phyloP scores from a whole-genome alignment of 2,888 invertebrate genomes.

The Cristatella mucedo region DNA sequence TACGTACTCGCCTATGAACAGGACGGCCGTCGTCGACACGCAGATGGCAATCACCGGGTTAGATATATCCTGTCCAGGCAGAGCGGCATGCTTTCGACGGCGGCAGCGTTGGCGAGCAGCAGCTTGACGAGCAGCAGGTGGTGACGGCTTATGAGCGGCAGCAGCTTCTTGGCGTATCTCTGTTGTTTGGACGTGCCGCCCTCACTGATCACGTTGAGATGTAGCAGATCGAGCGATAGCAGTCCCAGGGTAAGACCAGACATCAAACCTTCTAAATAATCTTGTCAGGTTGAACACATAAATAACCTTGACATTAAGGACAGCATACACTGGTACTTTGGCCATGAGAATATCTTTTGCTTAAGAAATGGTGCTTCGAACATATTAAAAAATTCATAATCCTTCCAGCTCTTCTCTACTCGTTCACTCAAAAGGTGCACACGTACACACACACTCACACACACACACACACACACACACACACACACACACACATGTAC shows the following conservation, averaged over 20 bases:
- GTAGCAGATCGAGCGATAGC: constrained; percentile 30
- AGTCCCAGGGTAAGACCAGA: constrained; percentile 37
- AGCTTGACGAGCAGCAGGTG: constrained; percentile 36
- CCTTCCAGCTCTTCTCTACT: too few species aligned
- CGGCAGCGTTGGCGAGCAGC: constrained; percentile 32
- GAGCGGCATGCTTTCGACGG: constrained; percentile 37
- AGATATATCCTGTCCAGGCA: constrained; percentile 32
- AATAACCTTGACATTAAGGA: too few species aligned
- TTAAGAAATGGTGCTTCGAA: too few species aligned
- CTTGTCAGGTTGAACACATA: too few species aligned
- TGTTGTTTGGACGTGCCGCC: constrained; percentile 25
- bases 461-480: too few species aligned
- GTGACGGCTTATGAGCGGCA: constrained; percentile 30
- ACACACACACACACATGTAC: too few species aligned
- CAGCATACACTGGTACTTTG: too few species aligned
- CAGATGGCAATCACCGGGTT: constrained; percentile 29
- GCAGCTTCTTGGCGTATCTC: constrained; percentile 26
- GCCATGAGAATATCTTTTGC: too few species aligned
- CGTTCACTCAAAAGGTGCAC: too few species aligned
- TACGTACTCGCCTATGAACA: constrained; percentile 37
- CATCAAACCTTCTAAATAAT: constrained; percentile 31
- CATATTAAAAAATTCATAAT: too few species aligned
- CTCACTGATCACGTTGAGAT: constrained; percentile 27
- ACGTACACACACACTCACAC: too few species aligned
- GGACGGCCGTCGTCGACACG: constrained; percentile 33